These are phyloP conservation scores for Aphodius granarius DNA, from an alignment of 2,888 invertebrate genomes.

Conservation along the genomic window DNA sequence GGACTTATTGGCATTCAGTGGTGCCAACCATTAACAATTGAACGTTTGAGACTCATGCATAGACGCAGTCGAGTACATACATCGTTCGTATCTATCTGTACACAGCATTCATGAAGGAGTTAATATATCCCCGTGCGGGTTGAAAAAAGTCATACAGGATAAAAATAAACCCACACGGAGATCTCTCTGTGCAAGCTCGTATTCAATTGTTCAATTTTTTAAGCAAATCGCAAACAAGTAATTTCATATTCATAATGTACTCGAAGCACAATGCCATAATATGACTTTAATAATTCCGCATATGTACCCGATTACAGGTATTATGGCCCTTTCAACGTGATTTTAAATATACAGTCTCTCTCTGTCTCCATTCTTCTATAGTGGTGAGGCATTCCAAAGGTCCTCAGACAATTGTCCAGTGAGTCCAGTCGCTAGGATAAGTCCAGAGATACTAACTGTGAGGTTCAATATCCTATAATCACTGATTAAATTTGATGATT, in stretches of 20 bases:
- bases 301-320: slow-evolving; percentile 37
- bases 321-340: slow-evolving; percentile 20
- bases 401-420: neutral
- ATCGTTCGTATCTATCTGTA: slow-evolving; percentile 1
- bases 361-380: neutral
- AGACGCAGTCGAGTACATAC: neutral
- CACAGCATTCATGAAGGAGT: neutral
- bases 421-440: too few species aligned
- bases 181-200: slow-evolving; percentile 35
- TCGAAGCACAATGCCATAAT: slow-evolving; percentile 44
- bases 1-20: neutral
- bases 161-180: slow-evolving; percentile 33
- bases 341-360: slow-evolving; percentile 7
- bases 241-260: slow-evolving; percentile 53
- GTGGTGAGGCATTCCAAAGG: neutral
- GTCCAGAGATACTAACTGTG: too few species aligned
- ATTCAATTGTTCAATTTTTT: slow-evolving; percentile 49
- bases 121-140: neutral
- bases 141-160: slow-evolving; percentile 3
- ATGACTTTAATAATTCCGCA: slow-evolving; percentile 41
- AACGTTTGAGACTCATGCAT: neutral
- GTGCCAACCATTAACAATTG: neutral
- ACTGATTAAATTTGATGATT: too few species aligned
- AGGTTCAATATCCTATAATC: too few species aligned
- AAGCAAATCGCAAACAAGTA: slow-evolving; percentile 49